Base-by-base conservation (phyloP, 37 sponge, comb jelly and placozoan genomes). In the Ianthella basta region DNA sequence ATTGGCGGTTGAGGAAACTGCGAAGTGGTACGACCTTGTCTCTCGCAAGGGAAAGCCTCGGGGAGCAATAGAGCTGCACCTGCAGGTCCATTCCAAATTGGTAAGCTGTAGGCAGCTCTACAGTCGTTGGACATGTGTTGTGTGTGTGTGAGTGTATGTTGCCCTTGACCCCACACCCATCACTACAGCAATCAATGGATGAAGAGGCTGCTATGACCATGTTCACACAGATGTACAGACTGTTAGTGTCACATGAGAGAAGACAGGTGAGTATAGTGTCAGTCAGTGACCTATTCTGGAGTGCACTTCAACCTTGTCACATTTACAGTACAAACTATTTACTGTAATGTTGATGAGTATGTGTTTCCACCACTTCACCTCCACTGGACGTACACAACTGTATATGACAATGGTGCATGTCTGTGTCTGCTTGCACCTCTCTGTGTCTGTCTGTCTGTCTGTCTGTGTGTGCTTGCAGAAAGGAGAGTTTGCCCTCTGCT, bases 1-100 rank as follows among this genome's bases (percentile, higher is more conserved):
- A 23, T 1, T 75, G n/a, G 1, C 33, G 24, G 20, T 75, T 39
- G 50, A 75, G 21, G 78, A 44, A 41, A n/a, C 25, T 16, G 53
- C 35, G 19, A 75, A 75, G 53, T 75, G 78, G 78, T 75, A 75
- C 53, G 1, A 32, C n/a, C 53, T 75, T 12, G 50, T 40, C 23
- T 75, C 78, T 23, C 78, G 40, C 16, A 75, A 41, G 78, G 78
- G 78, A 41, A 75, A 75, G 14, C 78, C 78, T 24, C 78, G 78
- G 8, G 78, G 78, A 41, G 40, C 24, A 10, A 75, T 75, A 18
- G 24, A 75, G 21, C 78, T 75, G 41, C 5, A 12, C 20, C 37
- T 75, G n/a, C 15, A 53, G n/a, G 10, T 75, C 15, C 78, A 75
- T 23, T n/a, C 54, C 21, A 75, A 50, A 75, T 44, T 75, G 78